These are phyloP conservation scores for Bufotes viridis DNA, from an alignment of 2,797 vertebrate species.

Conservation along the genomic window DNA sequence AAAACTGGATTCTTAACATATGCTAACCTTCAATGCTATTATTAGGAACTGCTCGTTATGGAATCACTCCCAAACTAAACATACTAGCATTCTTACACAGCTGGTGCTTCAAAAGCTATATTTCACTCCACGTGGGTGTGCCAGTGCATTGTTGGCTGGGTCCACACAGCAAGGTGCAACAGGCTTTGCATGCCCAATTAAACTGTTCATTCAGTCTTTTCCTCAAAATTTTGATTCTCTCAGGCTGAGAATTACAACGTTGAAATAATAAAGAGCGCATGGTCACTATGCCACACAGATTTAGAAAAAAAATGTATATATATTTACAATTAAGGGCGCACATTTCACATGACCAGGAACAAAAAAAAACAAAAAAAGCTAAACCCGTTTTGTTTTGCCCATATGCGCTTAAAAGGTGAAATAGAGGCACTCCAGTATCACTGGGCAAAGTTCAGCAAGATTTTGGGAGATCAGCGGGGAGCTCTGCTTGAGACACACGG, in stretches of 20 bases:
- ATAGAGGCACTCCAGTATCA: conserved; percentile 79
- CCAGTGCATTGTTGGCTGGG: conserved; percentile 40
- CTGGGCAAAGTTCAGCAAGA: conserved; percentile 79
- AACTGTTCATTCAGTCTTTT: conserved; percentile 31
- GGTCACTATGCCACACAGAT: conserved; percentile 73
- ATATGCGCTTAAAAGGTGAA: conserved; percentile 75
- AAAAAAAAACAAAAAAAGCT: conserved; percentile 63
- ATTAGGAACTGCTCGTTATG: neutral
- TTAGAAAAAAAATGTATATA: conserved; percentile 69
- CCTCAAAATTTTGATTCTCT: conserved; percentile 37
- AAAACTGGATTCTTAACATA: conserved; percentile 7
- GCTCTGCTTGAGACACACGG: conserved; percentile 84
- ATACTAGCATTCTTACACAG: neutral
- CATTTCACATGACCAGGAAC: conserved; percentile 76
- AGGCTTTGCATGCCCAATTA: conserved; percentile 19
- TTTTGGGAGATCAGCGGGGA: conserved; percentile 88
- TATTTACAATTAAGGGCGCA: conserved; percentile 64
- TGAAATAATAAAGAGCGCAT: conserved; percentile 72
- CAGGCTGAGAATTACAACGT: conserved; percentile 61
- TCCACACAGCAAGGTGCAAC: conserved; percentile 32
- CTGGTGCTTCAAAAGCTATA: conserved; percentile 32
- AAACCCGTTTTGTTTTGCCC: conserved; percentile 74
- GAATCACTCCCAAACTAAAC: neutral
- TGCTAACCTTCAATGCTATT: neutral
- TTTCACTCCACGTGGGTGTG: conserved; percentile 3